Evolutionary conservation across 2,888 invertebrate species (phyloP).

Genomic region (Ceramica pisi): DNA sequence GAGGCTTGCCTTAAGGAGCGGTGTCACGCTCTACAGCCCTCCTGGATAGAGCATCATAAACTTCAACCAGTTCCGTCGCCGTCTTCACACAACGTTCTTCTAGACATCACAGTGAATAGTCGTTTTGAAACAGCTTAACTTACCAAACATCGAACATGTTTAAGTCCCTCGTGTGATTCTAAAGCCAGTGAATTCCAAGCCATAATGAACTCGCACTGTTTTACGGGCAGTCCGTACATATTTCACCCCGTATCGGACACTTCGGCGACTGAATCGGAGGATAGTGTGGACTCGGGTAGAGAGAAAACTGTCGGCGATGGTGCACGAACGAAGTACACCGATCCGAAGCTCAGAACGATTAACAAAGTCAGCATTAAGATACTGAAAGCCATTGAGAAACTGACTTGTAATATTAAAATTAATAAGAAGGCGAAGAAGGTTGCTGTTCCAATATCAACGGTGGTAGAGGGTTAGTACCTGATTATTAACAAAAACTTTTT

Average conservation of each 20-base stretch:
- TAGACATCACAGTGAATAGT: slow-evolving; percentile 76
- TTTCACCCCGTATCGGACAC: slow-evolving; percentile 87
- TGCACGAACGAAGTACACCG: slow-evolving; percentile 83
- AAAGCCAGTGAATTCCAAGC: slow-evolving; percentile 35
- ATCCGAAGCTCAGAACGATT: slow-evolving; percentile 88
- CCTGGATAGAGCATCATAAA: slow-evolving; percentile 75
- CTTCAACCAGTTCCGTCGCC: slow-evolving; percentile 80
- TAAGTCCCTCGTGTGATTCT: slow-evolving; percentile 15
- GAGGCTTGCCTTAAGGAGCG: slow-evolving; percentile 83
- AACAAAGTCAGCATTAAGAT: slow-evolving; percentile 89
- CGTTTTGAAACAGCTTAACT: slow-evolving; percentile 59
- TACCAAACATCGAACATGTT: slow-evolving; percentile 30
- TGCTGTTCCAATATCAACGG: neutral
- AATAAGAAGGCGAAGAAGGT: slow-evolving; percentile 78
- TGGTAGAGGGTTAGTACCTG: slow-evolving; percentile 47
- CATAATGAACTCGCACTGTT: slow-evolving; percentile 86
- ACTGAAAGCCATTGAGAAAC: slow-evolving; percentile 84
- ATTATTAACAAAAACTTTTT: too few relatives aligned
- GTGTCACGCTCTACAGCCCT: slow-evolving; percentile 77
- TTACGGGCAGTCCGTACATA: slow-evolving; percentile 83
- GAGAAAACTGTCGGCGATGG: slow-evolving; percentile 83
- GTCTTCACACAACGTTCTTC: slow-evolving; percentile 79
- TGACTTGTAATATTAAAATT: slow-evolving; percentile 85
- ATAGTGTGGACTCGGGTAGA: slow-evolving; percentile 83
- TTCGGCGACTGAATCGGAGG: slow-evolving; percentile 87